Evolutionary conservation across 2,888 invertebrate species (phyloP).

Genomic region (Cordilura impudica): DNA sequence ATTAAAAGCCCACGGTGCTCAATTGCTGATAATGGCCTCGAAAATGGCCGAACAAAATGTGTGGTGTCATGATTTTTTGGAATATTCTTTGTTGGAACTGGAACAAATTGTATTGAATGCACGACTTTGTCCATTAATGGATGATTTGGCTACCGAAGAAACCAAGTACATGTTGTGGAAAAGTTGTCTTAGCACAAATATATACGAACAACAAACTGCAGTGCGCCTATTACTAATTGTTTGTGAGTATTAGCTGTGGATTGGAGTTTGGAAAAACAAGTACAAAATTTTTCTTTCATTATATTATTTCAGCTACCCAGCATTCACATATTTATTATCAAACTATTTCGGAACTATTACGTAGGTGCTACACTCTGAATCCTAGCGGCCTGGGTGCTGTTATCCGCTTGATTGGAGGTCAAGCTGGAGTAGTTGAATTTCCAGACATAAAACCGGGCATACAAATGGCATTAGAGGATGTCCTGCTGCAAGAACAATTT

Average conservation of each 20-base stretch:
- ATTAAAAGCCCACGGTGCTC: constrained; percentile 74
- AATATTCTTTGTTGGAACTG: constrained; percentile 81
- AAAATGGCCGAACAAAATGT: constrained; percentile 72
- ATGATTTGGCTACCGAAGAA: constrained; percentile 80
- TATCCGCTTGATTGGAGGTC: constrained; percentile 74
- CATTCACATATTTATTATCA: constrained; percentile 77
- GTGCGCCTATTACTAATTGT: constrained; percentile 80
- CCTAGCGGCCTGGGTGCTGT: constrained; percentile 74
- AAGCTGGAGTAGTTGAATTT: constrained; percentile 74
- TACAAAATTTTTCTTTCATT: not conserved
- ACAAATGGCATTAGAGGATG: constrained; percentile 75
- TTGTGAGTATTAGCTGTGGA: constrained; percentile 75
- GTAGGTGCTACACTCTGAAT: constrained; percentile 71
- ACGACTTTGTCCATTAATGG: constrained; percentile 79
- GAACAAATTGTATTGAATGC: constrained; percentile 80
- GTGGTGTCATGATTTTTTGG: constrained; percentile 79
- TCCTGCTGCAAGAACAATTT: constrained; percentile 74
- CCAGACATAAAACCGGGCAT: constrained; percentile 75
- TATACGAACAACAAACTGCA: constrained; percentile 81
- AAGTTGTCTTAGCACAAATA: constrained; percentile 78
- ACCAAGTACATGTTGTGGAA: constrained; percentile 80
- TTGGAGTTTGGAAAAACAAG: not conserved
- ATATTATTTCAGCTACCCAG: constrained; percentile 71
- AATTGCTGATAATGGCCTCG: constrained; percentile 73
- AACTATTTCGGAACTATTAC: constrained; percentile 75